These are phyloP conservation scores for Mythimna ferrago DNA, from an alignment of 2,888 invertebrate genomes.

Conservation along the genomic window DNA sequence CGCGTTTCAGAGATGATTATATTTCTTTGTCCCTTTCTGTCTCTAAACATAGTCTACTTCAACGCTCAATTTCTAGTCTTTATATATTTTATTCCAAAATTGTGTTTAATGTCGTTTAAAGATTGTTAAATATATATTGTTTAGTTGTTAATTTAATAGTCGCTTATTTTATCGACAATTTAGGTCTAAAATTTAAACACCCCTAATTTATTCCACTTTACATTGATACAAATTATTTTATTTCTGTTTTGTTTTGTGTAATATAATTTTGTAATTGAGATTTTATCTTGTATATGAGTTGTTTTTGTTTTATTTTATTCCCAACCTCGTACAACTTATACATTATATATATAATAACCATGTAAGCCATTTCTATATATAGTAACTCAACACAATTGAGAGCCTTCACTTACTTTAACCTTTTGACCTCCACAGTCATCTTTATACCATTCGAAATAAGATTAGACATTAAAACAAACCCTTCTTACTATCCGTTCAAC, in stretches of 20 bases:
- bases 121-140: slow-evolving; percentile 27
- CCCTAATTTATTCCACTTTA: slow-evolving; percentile 56
- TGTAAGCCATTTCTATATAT: slow-evolving; percentile 13
- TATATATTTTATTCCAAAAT: slow-evolving; percentile 56
- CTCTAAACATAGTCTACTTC: slow-evolving; percentile 69
- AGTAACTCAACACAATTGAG: slow-evolving; percentile 5
- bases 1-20: slow-evolving; percentile 65
- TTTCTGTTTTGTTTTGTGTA: slow-evolving; percentile 61
- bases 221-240: slow-evolving; percentile 47
- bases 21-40: slow-evolving; percentile 60
- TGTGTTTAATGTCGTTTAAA: slow-evolving; percentile 25
- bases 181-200: slow-evolving; percentile 30
- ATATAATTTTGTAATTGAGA: slow-evolving; percentile 64
- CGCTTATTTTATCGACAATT: not conserved
- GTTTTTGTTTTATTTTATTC: slow-evolving; percentile 54
- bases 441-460: no score
- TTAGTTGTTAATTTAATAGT: slow-evolving; percentile 33
- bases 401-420: slow-evolving; percentile 33
- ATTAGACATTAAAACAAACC: no score
- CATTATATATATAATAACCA: slow-evolving; percentile 1
- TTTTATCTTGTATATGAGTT: slow-evolving; percentile 51
- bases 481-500: no score
- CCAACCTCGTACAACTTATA: not conserved
- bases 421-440: slow-evolving; percentile 50
- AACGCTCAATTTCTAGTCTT: slow-evolving; percentile 85